Evolutionary conservation across 2,888 invertebrate species (phyloP).

Genomic region (Andrena dorsata): DNA sequence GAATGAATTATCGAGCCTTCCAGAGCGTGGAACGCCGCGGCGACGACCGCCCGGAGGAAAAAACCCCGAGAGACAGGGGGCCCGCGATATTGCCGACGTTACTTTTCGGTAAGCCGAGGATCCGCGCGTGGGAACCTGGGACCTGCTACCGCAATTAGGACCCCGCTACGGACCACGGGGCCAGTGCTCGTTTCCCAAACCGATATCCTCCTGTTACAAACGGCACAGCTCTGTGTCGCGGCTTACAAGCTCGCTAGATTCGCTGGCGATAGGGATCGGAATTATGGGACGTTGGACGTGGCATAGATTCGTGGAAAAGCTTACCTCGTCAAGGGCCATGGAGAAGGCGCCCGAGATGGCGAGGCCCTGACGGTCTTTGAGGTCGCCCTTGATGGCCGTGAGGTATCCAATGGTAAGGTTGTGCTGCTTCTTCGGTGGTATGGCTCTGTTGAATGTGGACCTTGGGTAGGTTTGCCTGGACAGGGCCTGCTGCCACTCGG

Average conservation of each 20-base stretch:
- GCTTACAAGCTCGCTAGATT: too few relatives aligned
- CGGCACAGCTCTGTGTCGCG: too few relatives aligned
- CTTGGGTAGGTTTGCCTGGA: constrained; percentile 54
- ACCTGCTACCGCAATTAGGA: constrained; percentile 49
- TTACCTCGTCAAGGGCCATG: constrained; percentile 94
- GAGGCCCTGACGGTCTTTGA: constrained; percentile 93
- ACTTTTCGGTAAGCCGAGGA: constrained; percentile 56
- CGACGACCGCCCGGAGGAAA: constrained; percentile 58
- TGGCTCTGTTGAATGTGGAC: constrained; percentile 37
- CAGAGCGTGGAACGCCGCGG: constrained; percentile 54
- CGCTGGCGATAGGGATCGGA: too few relatives aligned
- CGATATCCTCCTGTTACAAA: constrained; percentile 21
- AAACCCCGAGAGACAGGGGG: constrained; percentile 51
- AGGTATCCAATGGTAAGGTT: constrained; percentile 94
- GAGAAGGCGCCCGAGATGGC: constrained; percentile 96
- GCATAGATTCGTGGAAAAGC: neutral
- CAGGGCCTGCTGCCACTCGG: constrained; percentile 56
- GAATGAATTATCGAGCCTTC: constrained; percentile 73
- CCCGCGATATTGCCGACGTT: constrained; percentile 59
- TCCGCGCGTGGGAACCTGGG: constrained; percentile 55
- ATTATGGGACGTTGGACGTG: too few relatives aligned
- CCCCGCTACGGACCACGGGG: neutral
- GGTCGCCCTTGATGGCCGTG: constrained; percentile 92
- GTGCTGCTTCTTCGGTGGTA: constrained; percentile 70
- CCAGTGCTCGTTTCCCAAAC: neutral